Evolutionary conservation across 2,113 vertebrate species (phyloP).

Genomic region (Megaleporinus macrocephalus): DNA sequence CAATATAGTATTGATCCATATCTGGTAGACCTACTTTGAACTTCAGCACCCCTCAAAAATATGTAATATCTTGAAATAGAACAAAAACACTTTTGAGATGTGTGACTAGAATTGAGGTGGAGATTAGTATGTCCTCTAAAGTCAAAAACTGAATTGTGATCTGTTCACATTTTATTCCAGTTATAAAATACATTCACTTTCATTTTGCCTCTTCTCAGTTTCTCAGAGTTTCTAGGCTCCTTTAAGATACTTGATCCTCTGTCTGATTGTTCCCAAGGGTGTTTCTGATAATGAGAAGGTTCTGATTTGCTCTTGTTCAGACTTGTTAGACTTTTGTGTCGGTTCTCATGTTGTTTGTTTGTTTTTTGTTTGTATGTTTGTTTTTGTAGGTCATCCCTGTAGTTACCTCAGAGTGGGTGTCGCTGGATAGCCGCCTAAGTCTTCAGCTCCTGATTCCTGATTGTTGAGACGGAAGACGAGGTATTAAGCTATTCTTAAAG

Average conservation of each 20-base stretch:
- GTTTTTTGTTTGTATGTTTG: constrained; percentile 20
- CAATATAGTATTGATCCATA: too few species aligned
- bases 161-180: too few species aligned
- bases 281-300: constrained; percentile 48
- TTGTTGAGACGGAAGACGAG: constrained; percentile 61
- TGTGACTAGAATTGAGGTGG: too few species aligned
- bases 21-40: too few species aligned
- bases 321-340: constrained; percentile 61
- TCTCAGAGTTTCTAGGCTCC: neutral
- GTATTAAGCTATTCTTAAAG: neutral
- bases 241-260: constrained; percentile 30
- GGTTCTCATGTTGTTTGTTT: constrained; percentile 12
- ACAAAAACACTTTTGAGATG: neutral
- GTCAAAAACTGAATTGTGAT: constrained; percentile 11
- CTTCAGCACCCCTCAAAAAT: neutral
- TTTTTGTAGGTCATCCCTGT: constrained; percentile 56
- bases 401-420: neutral
- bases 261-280: constrained; percentile 59
- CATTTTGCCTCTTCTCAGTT: neutral
- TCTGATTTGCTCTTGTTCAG: constrained; percentile 57
- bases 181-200: neutral
- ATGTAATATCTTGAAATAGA: neutral
- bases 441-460: constrained; percentile 47
- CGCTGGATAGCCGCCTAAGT: constrained; percentile 49
- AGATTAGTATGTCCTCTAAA: constrained; percentile 1